Evolutionary conservation across 2,888 invertebrate species (phyloP), one percentile per base, ranked within the genome.

Genomic region (Uropetala carovei): DNA sequence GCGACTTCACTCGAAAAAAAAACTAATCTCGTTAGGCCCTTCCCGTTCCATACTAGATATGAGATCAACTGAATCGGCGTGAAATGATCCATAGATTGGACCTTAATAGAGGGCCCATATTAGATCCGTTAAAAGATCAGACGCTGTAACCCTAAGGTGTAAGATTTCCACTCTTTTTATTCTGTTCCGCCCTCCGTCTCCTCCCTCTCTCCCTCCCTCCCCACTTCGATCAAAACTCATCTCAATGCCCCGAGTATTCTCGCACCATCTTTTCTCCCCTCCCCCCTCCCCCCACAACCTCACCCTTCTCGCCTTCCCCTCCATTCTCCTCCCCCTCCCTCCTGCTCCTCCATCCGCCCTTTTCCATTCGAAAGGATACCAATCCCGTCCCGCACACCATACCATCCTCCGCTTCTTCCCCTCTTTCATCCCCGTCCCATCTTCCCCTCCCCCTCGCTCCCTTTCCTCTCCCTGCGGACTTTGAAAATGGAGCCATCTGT

Each of bases 401-500:
- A 43, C 30, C 43, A 30, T 16, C 82, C 7, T 5, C 3, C 57
- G 56, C 43, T 13, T 43, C 82, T 22, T 30, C 43, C 43, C 43
- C 22, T 0, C 16, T 60, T 60, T 59, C 2, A 16, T 30, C 60
- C 86, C 86, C 13, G 18, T 16, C 60, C 13, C 86, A 14, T 60
- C 16, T 13, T 27, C 86, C 60, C 11, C 13, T 82, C 82, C 86
- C 56, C 56, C 57, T 18, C 57, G 10, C 83, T 11, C 8, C 43
- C 83, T 9, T 64, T 57, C 56, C 43, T n/a, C 83, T 83, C 83
- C 83, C 86, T 60, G 60, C 60, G 86, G 86, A 86, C 86, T 86
- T 60, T 86, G 86, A 86, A 86, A 86, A 86, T 86, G 89, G 89
- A 64, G 64, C 89, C 89, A 89, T 89, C 89, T 89, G 89, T 89